Percentiles rank a stretch among this genome's conserved stretches.
These are phyloP conservation scores for Euglossa dilemma DNA, from an alignment of 1,140 invertebrate genomes.

Conservation along the genomic window DNA sequence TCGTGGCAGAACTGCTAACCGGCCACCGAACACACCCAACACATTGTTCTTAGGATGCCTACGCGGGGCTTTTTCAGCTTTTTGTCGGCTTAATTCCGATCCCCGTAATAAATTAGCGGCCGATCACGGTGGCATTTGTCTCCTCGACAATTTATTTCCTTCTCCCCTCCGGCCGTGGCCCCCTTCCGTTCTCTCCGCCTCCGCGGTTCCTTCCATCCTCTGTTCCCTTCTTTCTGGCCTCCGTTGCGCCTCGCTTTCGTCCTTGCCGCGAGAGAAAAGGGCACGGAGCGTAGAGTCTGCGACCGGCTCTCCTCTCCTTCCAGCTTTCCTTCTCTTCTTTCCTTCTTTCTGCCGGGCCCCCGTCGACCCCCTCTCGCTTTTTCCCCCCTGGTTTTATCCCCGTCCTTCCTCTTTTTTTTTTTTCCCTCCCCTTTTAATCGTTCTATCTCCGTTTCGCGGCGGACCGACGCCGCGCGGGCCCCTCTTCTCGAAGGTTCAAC, in stretches of 20 bases:
- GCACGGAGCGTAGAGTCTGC: slow-evolving; percentile 56
- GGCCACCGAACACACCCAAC: slow-evolving; percentile 50
- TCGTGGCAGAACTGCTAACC: slow-evolving; percentile 30
- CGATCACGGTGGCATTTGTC: slow-evolving; percentile 80
- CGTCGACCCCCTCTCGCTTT: slow-evolving; percentile 40
- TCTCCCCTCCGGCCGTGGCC: neutral
- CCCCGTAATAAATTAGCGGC: slow-evolving; percentile 71
- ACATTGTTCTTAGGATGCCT: slow-evolving; percentile 72
- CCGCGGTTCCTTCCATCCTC: neutral
- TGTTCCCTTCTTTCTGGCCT: slow-evolving; percentile 22
- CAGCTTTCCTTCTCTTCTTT: slow-evolving; percentile 32
- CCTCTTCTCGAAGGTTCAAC: neutral
- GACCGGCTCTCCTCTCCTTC: slow-evolving; percentile 37
- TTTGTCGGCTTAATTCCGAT: slow-evolving; percentile 79
- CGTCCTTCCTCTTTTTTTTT: neutral
- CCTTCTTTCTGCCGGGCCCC: slow-evolving; percentile 28
- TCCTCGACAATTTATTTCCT: slow-evolving; percentile 68
- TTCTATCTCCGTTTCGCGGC: neutral
- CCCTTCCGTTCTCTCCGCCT: slow-evolving; percentile 1
- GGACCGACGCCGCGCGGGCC: neutral
- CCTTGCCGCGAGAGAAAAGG: slow-evolving; percentile 73
- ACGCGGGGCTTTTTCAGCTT: slow-evolving; percentile 70
- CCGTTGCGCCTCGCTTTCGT: slow-evolving; percentile 41
- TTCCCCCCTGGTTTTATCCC: slow-evolving; percentile 30
- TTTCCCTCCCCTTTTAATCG: neutral